Percentiles rank a stretch among this genome's conserved stretches.
Conservation (phyloP, 2,888 invertebrate genomes). For the Microplitis deprimator region DNA sequence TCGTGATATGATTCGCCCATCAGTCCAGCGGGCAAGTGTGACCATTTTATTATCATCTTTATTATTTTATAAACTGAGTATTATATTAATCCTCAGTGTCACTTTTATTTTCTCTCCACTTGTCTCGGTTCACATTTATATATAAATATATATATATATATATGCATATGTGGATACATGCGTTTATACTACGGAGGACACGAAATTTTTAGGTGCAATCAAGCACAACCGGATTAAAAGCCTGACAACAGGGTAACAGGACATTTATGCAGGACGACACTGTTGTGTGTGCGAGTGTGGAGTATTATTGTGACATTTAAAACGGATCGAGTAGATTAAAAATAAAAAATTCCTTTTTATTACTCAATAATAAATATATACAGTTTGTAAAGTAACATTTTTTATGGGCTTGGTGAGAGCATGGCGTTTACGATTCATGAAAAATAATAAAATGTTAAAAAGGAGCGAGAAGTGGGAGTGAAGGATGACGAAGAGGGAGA, state of each 20-base stretch:
- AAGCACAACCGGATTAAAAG: slow-evolving; percentile 17
- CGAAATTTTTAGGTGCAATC: slow-evolving; percentile 18
- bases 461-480: neutral
- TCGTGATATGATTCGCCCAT: neutral
- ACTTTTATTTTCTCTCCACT: slow-evolving; percentile 26
- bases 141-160: too few relatives aligned
- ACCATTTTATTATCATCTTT: neutral
- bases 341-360: too few relatives aligned
- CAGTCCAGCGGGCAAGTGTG: neutral
- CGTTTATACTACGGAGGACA: neutral
- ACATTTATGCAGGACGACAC: neutral
- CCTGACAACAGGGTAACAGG: neutral
- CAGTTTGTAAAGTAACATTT: slow-evolving; percentile 11
- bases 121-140: neutral
- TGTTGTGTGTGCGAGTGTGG: neutral
- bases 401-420: neutral
- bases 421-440: neutral
- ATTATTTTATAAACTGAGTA: neutral
- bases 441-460: slow-evolving; percentile 13
- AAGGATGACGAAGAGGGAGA: neutral
- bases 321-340: neutral
- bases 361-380: neutral
- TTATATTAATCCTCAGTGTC: slow-evolving; percentile 22
- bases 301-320: neutral
- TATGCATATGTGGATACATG: neutral